These are phyloP conservation scores for Dascyllus trimaculatus DNA, from an alignment of 2,113 vertebrate genomes.

Conservation along the genomic window DNA sequence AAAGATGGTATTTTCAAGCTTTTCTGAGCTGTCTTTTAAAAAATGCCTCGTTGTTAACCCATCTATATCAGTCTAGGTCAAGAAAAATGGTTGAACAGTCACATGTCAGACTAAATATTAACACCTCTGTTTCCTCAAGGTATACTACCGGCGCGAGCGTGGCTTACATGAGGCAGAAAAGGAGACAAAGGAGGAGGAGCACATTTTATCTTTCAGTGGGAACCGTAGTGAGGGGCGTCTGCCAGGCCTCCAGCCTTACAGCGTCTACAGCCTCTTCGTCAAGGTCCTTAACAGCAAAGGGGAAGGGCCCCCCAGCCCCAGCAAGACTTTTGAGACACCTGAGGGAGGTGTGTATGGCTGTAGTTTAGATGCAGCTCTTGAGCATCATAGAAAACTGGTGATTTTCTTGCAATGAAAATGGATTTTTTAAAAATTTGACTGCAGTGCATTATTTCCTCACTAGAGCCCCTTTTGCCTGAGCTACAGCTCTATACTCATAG, in stretches of 20 bases:
- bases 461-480: too few species aligned
- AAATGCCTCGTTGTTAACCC: neutral
- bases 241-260: constrained; percentile 91
- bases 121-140: constrained; percentile 74
- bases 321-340: constrained; percentile 89
- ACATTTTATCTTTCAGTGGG: constrained; percentile 89
- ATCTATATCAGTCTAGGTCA: neutral
- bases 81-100: neutral
- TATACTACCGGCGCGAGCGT: constrained; percentile 91
- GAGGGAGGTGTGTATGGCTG: constrained; percentile 91
- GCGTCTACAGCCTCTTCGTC: constrained; percentile 90
- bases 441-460: too few species aligned
- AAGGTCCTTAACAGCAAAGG: constrained; percentile 93
- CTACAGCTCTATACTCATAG: too few species aligned
- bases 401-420: too few species aligned
- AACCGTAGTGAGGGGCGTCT: constrained; percentile 91
- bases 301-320: constrained; percentile 90
- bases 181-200: constrained; percentile 85
- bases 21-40: neutral
- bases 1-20: too few species aligned
- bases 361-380: neutral
- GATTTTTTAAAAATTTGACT: too few species aligned
- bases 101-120: neutral
- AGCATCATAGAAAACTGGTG: too few species aligned
- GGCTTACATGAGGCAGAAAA: constrained; percentile 82